Evolutionary conservation across 2,797 vertebrate genomes (phyloP), one percentile per base, ranked within the genome.

Genomic region (Lates japonicus): DNA sequence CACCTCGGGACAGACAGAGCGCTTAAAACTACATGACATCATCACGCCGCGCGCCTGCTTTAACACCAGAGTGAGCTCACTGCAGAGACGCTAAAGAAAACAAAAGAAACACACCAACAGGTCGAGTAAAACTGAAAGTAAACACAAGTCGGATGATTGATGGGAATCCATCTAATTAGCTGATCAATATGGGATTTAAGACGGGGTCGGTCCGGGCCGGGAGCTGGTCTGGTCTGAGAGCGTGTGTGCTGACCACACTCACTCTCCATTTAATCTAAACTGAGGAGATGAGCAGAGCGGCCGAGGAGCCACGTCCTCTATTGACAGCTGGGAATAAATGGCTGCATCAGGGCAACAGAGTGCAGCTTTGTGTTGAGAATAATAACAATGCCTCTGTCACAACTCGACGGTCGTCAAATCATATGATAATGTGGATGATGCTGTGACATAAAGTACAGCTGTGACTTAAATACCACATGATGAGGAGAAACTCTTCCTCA

Each of bases 121-220:
- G 46, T 41, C 4, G n/a, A 74, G 67, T 54, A 48, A 81, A 80
- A 78, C 49, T 39, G 22, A 61, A 69, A 78, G 67, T 33, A 70
- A 78, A 84, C 49, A 62, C 29, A 64, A 66, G 73, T 37, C 29
- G 11, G 51, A 79, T 90, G 88, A 91, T 64, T 74, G 86, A 93
- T 82, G 70, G 7, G 70, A 63, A 49, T 82, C 74, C 76, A 77
- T 86, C 74, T 85, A 78, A 86, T 90, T 74, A 84, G 64, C 19
- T 42, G 78, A 91, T 92, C 90, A 85, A 90, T 87, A 76, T n/a
- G 71, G 82, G 87, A 85, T 83, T 87, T 51, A 85, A 87, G 76
- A 76, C 17, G 1, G 54, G 85, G 85, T 37, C 12, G 16, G 66
- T 70, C 46, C 31, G 33, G 68, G 68, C 71, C 3, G 2, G 16